phyloP scores from a whole-genome alignment of 2,797 vertebrate species.

The Etheostoma nigrum region DNA sequence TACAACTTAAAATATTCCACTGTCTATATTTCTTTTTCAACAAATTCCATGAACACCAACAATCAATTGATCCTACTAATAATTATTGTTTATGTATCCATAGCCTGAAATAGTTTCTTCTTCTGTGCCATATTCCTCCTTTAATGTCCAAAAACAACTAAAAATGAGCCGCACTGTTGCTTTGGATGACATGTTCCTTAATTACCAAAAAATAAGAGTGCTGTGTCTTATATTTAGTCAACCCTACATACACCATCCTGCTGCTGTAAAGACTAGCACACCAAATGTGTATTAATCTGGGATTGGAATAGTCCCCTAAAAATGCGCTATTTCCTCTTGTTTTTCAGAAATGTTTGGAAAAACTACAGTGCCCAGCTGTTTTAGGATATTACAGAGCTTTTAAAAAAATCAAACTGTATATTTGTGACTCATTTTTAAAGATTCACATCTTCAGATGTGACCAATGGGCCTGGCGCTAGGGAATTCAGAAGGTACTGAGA shows the following conservation, averaged over 20 bases:
- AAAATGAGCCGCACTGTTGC: not conserved
- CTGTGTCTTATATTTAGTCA: not conserved
- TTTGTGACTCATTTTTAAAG: not conserved
- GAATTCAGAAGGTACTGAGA: not conserved
- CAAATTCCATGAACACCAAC: slow-evolving; percentile 18
- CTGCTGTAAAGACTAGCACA: not conserved
- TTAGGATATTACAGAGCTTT: not conserved
- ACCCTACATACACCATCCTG: not conserved
- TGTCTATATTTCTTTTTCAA: not conserved
- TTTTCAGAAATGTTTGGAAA: not conserved
- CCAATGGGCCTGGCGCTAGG: not conserved
- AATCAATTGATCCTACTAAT: not conserved
- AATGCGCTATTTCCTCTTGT: not conserved
- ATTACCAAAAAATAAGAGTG: not conserved
- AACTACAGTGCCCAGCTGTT: not conserved
- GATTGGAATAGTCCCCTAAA: not conserved
- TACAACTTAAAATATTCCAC: not conserved
- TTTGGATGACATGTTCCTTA: not conserved
- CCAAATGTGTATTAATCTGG: not conserved
- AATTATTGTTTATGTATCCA: not conserved
- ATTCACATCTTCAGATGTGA: not conserved
- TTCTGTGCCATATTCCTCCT: not conserved
- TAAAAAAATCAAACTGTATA: not conserved
- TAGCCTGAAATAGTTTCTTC: not conserved
- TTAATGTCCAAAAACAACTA: not conserved